Evolutionary conservation across 30 jellyfish, hydroid and myxozoan genomes (phyloP).

Genomic region (Cassiopea xamachana): DNA sequence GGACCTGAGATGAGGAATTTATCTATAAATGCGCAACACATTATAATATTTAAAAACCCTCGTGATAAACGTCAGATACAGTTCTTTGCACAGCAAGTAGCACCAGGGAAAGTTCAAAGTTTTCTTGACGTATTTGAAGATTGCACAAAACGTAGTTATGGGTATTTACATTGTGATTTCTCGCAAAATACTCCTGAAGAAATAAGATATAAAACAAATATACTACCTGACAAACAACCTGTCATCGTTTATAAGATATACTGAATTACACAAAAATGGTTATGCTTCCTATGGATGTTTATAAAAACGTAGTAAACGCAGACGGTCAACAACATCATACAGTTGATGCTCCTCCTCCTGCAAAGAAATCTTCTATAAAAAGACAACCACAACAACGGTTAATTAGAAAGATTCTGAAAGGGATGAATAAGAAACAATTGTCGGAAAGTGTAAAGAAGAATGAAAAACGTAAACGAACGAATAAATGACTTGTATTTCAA

Average conservation of each 20-base stretch:
- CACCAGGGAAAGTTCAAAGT: not conserved
- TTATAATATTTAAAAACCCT: constrained; percentile 35
- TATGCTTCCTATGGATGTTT: not conserved
- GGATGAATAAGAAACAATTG: too few relatives aligned
- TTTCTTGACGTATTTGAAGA: constrained; percentile 27
- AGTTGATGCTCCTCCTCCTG: too few relatives aligned
- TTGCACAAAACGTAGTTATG: constrained; percentile 33
- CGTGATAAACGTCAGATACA: constrained; percentile 31
- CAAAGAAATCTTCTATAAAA: too few relatives aligned
- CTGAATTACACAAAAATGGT: not conserved
- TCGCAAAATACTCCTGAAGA: constrained; percentile 26
- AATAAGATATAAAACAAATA: constrained; percentile 30
- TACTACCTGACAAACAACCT: constrained; percentile 34
- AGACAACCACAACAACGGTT: too few relatives aligned
- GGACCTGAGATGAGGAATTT: constrained; percentile 44
- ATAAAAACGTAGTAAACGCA: too few relatives aligned
- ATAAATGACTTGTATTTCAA: not conserved
- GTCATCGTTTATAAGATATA: not conserved
- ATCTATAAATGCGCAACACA: constrained; percentile 27
- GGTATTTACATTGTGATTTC: constrained; percentile 36
- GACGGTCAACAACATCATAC: too few relatives aligned
- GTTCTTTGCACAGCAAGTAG: constrained; percentile 23
- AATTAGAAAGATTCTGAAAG: too few relatives aligned
- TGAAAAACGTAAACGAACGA: not conserved
- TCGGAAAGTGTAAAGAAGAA: too few relatives aligned